Evolutionary conservation across 2,797 vertebrate species (phyloP).

Genomic region (Eulemur albifrons): DNA sequence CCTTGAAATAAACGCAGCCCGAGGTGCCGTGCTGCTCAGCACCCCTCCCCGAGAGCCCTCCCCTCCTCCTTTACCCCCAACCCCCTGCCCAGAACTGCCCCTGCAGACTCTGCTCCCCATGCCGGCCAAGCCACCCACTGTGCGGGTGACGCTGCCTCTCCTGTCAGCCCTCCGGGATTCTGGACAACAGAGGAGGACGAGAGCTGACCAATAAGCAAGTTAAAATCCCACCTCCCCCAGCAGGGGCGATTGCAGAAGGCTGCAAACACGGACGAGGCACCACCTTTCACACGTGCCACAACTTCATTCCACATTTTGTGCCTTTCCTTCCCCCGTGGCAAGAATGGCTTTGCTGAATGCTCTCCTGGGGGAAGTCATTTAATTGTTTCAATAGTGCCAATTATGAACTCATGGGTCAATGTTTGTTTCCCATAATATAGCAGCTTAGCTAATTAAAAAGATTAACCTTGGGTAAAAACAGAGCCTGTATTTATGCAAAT

Average conservation of each 20-base stretch:
- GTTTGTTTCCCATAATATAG: not conserved
- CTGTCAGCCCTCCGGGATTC: not conserved
- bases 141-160: rapidly evolving
- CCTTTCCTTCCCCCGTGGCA: not conserved
- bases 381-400: not conserved
- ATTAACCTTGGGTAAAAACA: not conserved
- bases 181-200: not conserved
- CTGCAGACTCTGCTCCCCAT: too few species aligned
- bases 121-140: rapidly evolving
- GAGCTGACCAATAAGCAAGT: too few species aligned
- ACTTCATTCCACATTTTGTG: not conserved
- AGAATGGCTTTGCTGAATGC: not conserved
- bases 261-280: rapidly evolving
- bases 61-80: not conserved
- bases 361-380: not conserved
- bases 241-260: rapidly evolving
- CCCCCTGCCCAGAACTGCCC: too few species aligned
- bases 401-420: not conserved
- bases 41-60: not conserved
- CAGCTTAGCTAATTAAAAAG: not conserved
- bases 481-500: not conserved
- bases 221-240: not conserved
- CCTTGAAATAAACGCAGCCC: not conserved
- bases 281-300: not conserved
- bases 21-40: too few species aligned